These are phyloP conservation scores for Diachasmimorpha longicaudata DNA, from an alignment of 1,140 invertebrate species.

Conservation along the genomic window DNA sequence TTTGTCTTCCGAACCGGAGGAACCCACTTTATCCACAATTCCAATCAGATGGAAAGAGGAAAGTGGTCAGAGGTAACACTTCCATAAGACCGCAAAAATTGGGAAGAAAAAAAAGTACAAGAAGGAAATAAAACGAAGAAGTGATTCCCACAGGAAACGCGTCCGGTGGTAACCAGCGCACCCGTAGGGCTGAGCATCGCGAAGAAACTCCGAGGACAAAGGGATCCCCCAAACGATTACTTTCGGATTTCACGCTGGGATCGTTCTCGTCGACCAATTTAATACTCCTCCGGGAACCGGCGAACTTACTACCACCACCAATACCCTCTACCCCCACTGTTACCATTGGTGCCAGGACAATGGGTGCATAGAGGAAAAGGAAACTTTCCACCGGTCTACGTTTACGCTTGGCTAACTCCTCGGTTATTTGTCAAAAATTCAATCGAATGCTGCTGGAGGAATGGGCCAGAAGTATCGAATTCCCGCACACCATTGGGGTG, in stretches of 20 bases:
- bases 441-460: background rate
- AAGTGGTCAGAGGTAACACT: background rate
- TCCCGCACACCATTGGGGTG: background rate
- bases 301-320: constrained; percentile 8
- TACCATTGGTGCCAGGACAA: background rate
- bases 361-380: background rate
- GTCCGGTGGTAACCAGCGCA: constrained; percentile 26
- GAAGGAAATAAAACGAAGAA: constrained; percentile 6
- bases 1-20: background rate
- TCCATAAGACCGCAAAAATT: constrained; percentile 2
- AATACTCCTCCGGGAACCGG: constrained; percentile 28
- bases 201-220: constrained; percentile 30
- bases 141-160: constrained; percentile 31
- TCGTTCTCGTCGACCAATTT: constrained; percentile 30
- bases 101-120: background rate
- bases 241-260: constrained; percentile 35
- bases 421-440: constrained; percentile 11
- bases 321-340: constrained; percentile 2
- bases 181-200: constrained; percentile 12
- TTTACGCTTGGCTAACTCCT: constrained; percentile 4
- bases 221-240: constrained; percentile 32
- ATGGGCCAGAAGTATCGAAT: background rate
- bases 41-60: background rate
- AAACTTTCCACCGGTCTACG: background rate
- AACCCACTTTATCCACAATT: background rate